phyloP scores from a whole-genome alignment of 1,140 invertebrate species.

The Lutraria rhynchaena region DNA sequence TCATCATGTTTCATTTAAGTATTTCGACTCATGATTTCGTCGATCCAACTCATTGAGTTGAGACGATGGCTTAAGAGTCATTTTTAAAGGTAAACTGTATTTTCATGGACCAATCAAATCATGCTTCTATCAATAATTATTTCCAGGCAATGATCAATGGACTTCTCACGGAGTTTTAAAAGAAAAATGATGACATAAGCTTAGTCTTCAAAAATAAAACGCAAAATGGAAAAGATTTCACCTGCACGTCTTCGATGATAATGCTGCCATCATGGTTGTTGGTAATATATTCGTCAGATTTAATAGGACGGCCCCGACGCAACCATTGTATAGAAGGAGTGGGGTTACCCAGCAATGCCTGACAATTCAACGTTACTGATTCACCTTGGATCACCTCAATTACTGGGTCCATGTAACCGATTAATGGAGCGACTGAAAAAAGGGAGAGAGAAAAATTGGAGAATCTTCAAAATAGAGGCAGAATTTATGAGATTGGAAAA shows the following conservation, averaged over 20 bases:
- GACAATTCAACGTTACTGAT: slow-evolving; percentile 78
- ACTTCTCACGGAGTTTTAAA: no score
- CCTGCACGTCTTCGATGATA: slow-evolving; percentile 71
- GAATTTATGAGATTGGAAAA: no score
- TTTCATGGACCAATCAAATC: no score
- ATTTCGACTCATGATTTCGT: no score
- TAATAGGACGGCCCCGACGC: slow-evolving; percentile 75
- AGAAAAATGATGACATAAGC: not conserved
- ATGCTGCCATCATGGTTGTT: slow-evolving; percentile 65
- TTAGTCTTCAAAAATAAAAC: not conserved
- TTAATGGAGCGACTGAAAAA: slow-evolving; percentile 79
- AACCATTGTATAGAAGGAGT: slow-evolving; percentile 82
- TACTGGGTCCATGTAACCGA: slow-evolving; percentile 78
- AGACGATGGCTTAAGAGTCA: no score
- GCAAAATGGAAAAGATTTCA: not conserved
- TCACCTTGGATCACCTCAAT: slow-evolving; percentile 74
- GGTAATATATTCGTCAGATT: slow-evolving; percentile 54
- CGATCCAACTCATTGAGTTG: no score
- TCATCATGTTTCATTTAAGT: no score
- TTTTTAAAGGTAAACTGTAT: no score
- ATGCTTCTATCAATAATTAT: no score
- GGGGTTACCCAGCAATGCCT: slow-evolving; percentile 82
- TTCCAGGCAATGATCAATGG: no score
- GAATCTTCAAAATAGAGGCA: no score
- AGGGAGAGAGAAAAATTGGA: no score